Percentiles rank a stretch among this genome's conserved stretches.
These are phyloP conservation scores for Diploptera punctata DNA, from an alignment of 2,888 invertebrate genomes.

Conservation along the genomic window DNA sequence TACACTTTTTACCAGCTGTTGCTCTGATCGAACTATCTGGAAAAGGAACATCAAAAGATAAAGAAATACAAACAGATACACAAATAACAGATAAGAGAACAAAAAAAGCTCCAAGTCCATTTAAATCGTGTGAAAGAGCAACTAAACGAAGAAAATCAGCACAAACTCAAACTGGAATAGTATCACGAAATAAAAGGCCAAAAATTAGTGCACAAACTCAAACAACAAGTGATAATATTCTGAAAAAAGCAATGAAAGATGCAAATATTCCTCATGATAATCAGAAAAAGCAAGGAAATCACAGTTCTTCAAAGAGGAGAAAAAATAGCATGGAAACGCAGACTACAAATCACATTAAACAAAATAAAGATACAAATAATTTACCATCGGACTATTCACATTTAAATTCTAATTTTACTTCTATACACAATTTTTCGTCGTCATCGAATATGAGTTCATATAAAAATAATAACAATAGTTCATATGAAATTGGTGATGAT, in stretches of 20 bases:
- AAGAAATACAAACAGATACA: slow-evolving; percentile 36
- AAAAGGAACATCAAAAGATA: slow-evolving; percentile 12
- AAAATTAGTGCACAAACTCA: slow-evolving; percentile 54
- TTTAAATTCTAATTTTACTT: background rate
- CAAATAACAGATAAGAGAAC: slow-evolving; percentile 23
- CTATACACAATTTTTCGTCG: slow-evolving; percentile 20
- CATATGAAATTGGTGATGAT: background rate
- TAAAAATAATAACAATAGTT: background rate
- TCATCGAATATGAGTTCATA: background rate
- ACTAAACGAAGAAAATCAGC: slow-evolving; percentile 47
- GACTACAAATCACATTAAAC: slow-evolving; percentile 11
- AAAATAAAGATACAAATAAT: background rate
- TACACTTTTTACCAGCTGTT: slow-evolving; percentile 44
- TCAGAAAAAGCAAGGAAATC: slow-evolving; percentile 26
- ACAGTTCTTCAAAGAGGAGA: slow-evolving; percentile 23
- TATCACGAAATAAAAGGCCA: slow-evolving; percentile 38
- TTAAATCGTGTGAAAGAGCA: slow-evolving; percentile 42
- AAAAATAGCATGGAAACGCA: slow-evolving; percentile 43
- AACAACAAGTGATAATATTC: slow-evolving; percentile 52
- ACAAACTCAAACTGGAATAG: slow-evolving; percentile 51
- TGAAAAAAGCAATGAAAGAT: slow-evolving; percentile 46
- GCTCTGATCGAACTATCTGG: slow-evolving; percentile 46
- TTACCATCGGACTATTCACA: background rate
- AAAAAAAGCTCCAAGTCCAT: slow-evolving; percentile 28
- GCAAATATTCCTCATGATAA: slow-evolving; percentile 38